Percentiles rank a stretch among this genome's conserved stretches.
phyloP scores from a whole-genome alignment of 2,797 vertebrate genomes.

The Ctenochaetus hawaiiensis region DNA sequence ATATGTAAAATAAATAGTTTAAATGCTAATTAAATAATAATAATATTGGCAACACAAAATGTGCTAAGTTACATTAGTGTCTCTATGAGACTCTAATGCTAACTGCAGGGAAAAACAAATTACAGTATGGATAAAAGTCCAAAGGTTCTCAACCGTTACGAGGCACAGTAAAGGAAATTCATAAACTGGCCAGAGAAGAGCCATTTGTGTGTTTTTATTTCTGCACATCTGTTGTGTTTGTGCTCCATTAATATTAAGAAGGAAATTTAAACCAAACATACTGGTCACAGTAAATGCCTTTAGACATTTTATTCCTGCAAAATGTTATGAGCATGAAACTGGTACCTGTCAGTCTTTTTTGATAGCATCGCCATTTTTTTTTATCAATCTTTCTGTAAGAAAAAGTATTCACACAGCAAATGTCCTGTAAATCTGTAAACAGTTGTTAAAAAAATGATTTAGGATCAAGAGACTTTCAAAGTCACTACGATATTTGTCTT shows the following conservation, averaged over 20 bases:
- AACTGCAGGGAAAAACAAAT: neutral
- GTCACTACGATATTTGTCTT: neutral
- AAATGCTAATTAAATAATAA: neutral
- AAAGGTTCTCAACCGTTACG: neutral
- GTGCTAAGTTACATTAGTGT: too few species aligned
- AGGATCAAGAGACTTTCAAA: neutral
- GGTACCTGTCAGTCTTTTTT: neutral
- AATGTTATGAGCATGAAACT: neutral
- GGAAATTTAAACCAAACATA: slow-evolving; percentile 2
- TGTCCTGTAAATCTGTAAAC: neutral
- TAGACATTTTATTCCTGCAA: neutral
- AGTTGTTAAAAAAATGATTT: neutral
- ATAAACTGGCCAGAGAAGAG: neutral
- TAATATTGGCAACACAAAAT: neutral
- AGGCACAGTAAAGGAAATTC: neutral
- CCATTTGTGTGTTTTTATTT: slow-evolving; percentile 12
- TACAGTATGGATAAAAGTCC: neutral
- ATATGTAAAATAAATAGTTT: neutral
- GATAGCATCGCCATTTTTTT: neutral
- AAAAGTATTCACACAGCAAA: too few species aligned
- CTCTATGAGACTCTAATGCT: neutral
- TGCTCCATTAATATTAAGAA: slow-evolving; percentile 8
- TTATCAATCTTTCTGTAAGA: too few species aligned
- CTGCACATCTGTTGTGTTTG: slow-evolving; percentile 43
- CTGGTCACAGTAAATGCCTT: neutral